Percentiles rank a stretch among this genome's conserved stretches.
These are phyloP conservation scores for Adelognathus sp. DNA, from an alignment of 2,888 invertebrate genomes.

Conservation along the genomic window DNA sequence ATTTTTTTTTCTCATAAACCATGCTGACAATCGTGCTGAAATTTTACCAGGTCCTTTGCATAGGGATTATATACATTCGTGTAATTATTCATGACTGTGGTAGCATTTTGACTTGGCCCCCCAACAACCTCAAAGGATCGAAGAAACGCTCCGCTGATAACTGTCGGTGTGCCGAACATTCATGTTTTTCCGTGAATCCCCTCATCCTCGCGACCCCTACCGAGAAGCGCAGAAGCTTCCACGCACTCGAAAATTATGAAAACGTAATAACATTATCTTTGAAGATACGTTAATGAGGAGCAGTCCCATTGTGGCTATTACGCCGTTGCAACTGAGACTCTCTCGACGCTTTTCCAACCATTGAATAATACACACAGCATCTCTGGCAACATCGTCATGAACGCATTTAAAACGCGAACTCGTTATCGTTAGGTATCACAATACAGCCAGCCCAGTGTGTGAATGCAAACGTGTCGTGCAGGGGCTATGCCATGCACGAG, in stretches of 20 bases:
- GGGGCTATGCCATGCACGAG: not conserved
- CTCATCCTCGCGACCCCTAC: constrained; percentile 5
- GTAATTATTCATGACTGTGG: too few relatives aligned
- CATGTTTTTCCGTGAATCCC: not conserved
- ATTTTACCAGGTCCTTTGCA: too few relatives aligned
- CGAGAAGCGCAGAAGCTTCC: not conserved
- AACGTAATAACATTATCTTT: constrained; percentile 27
- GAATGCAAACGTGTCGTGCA: constrained; percentile 15
- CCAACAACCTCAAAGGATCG: not conserved
- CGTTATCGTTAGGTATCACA: constrained; percentile 45
- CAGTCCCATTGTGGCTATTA: constrained; percentile 15
- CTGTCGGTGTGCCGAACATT: not conserved
- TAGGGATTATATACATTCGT: too few relatives aligned
- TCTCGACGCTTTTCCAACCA: constrained; percentile 14
- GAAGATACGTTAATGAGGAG: constrained; percentile 48
- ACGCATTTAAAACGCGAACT: constrained; percentile 40
- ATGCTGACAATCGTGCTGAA: too few relatives aligned
- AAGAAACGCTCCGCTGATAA: not conserved
- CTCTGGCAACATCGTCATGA: constrained; percentile 20
- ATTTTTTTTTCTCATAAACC: too few relatives aligned
- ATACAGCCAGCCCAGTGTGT: constrained; percentile 22
- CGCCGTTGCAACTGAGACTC: constrained; percentile 3
- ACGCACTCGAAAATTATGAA: not conserved
- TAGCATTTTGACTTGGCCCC: too few relatives aligned
- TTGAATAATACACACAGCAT: constrained; percentile 30